These are phyloP conservation scores for Noctua comes DNA, from an alignment of 2,888 invertebrate species.

Conservation along the genomic window DNA sequence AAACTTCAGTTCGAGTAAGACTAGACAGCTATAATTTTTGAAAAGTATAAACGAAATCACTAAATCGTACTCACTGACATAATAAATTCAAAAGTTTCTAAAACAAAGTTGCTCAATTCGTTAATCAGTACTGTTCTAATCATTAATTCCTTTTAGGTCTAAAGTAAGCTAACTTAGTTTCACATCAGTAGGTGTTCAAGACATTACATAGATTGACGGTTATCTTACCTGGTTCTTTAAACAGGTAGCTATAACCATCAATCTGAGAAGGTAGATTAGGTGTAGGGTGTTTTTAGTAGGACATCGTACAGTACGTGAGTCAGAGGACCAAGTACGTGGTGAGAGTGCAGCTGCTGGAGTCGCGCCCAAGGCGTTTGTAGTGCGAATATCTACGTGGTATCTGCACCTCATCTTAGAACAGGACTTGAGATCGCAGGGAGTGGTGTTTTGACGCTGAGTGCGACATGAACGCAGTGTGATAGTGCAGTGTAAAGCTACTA, in stretches of 20 bases:
- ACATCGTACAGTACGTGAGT: too few species aligned
- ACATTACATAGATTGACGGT: not conserved
- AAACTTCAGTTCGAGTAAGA: not conserved
- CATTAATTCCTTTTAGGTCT: constrained; percentile 23
- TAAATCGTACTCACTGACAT: constrained; percentile 11
- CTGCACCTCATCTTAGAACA: too few species aligned
- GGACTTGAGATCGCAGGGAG: too few species aligned
- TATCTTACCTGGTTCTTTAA: not conserved
- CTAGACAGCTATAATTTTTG: not conserved
- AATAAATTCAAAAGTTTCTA: constrained; percentile 49
- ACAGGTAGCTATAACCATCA: too few species aligned
- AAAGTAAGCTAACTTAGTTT: constrained; percentile 1
- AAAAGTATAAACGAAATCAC: constrained; percentile 3
- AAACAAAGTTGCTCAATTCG: constrained; percentile 10
- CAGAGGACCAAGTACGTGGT: too few species aligned
- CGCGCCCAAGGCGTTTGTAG: too few species aligned
- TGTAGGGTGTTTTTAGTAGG: too few species aligned
- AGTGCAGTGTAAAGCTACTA: too few species aligned
- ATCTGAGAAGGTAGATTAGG: not conserved
- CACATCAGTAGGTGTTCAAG: constrained; percentile 4
- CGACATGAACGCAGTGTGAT: too few species aligned
- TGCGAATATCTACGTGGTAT: too few species aligned
- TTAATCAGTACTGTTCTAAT: constrained; percentile 34
- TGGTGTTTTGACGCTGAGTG: too few species aligned
- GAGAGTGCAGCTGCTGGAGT: too few species aligned